Conservation (phyloP, 2,888 invertebrate species). For the Sesamia inferens region DNA sequence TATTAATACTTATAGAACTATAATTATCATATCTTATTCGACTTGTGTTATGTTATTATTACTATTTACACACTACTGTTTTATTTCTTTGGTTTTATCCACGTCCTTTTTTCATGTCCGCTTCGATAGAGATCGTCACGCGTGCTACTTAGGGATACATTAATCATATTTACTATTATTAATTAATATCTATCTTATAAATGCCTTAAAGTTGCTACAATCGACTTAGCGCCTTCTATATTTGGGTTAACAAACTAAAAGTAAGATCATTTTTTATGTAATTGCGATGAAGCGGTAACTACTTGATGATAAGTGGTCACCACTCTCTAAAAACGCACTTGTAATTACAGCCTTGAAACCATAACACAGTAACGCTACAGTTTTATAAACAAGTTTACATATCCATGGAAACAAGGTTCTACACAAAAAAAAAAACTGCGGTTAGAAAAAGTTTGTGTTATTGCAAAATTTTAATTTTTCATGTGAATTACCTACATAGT, state of each 20-base stretch:
- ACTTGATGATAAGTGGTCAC: background rate
- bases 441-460: background rate
- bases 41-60: background rate
- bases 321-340: background rate
- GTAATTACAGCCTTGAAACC: background rate
- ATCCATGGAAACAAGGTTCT: background rate
- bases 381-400: too few species aligned
- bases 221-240: background rate
- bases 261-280: background rate
- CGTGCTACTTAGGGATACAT: background rate
- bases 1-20: background rate
- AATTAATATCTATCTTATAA: conserved; percentile 3
- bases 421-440: background rate
- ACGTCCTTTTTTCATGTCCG: background rate
- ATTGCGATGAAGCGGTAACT: background rate
- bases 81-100: conserved; percentile 45
- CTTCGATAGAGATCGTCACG: conserved; percentile 9
- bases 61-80: conserved; percentile 47
- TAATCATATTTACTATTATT: conserved; percentile 3
- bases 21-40: background rate
- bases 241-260: background rate
- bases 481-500: background rate
- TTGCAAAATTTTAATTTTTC: background rate
- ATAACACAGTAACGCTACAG: background rate
- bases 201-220: conserved; percentile 1